These are phyloP conservation scores for Prietella phreatophila DNA, from an alignment of 2,113 vertebrate species.

Conservation along the genomic window DNA sequence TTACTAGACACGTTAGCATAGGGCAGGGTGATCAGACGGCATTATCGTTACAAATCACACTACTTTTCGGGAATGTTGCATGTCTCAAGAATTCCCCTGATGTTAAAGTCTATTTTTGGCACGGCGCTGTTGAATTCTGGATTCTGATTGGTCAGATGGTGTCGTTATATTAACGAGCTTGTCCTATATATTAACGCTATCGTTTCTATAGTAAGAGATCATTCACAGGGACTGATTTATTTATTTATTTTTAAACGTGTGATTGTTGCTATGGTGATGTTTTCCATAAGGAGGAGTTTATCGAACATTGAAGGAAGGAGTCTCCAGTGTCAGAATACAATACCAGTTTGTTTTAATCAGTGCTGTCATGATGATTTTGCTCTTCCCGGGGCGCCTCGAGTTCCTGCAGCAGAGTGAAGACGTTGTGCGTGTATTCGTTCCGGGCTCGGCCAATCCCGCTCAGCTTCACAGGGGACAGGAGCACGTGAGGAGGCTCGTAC, in stretches of 20 bases:
- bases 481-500: slow-evolving; percentile 71
- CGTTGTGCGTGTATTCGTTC: slow-evolving; percentile 76
- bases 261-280: not conserved
- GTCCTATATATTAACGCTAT: not conserved
- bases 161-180: not conserved
- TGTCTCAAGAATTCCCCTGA: not conserved
- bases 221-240: not conserved
- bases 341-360: not conserved
- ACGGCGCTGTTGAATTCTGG: not conserved
- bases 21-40: not conserved
- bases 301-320: not conserved
- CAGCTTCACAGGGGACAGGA: slow-evolving; percentile 73
- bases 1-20: not conserved
- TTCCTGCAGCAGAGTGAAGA: slow-evolving; percentile 75
- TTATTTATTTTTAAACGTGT: no score
- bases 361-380: not conserved
- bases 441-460: slow-evolving; percentile 59
- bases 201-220: not conserved
- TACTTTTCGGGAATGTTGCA: not conserved
- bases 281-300: not conserved
- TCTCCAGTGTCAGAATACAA: not conserved
- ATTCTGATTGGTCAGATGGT: not conserved
- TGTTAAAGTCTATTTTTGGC: not conserved
- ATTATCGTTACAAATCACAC: not conserved
- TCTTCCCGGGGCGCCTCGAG: slow-evolving; percentile 48